Conservation (phyloP, 2,797 vertebrate species). For the Astyanax mexicanus region DNA sequence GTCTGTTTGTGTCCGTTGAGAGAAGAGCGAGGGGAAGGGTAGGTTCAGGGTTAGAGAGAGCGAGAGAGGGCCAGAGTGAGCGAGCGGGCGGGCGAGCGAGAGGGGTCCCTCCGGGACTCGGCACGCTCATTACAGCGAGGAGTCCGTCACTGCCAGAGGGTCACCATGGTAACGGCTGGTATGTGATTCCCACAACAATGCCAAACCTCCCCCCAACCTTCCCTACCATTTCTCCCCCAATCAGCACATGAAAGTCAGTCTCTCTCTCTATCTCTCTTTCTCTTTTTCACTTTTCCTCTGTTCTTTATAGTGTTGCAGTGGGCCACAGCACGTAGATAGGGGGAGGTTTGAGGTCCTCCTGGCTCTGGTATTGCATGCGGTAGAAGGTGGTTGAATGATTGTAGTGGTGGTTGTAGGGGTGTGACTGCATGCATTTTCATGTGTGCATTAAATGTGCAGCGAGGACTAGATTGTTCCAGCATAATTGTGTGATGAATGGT, state of each 20-base stretch:
- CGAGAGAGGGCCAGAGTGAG: slow-evolving; percentile 46
- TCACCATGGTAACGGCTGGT: slow-evolving; percentile 80
- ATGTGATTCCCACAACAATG: slow-evolving; percentile 85
- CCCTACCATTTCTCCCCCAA: slow-evolving; percentile 58
- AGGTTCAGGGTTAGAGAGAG: slow-evolving; percentile 46
- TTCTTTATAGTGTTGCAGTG: slow-evolving; percentile 14
- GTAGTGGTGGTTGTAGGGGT: slow-evolving; percentile 16
- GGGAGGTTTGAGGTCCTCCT: slow-evolving; percentile 2
- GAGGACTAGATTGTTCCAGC: slow-evolving; percentile 54
- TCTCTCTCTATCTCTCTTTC: not conserved
- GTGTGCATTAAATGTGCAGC: slow-evolving; percentile 19
- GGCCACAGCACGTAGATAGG: not conserved
- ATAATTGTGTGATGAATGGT: slow-evolving; percentile 65
- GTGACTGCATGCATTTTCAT: slow-evolving; percentile 28
- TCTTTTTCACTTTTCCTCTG: slow-evolving; percentile 21
- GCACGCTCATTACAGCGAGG: slow-evolving; percentile 79
- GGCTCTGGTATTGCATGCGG: not conserved
- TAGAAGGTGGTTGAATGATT: no score
- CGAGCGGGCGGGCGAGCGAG: slow-evolving; percentile 32
- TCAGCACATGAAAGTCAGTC: slow-evolving; percentile 50
- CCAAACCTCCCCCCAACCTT: slow-evolving; percentile 66
- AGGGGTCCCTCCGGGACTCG: slow-evolving; percentile 74
- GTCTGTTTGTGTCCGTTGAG: slow-evolving; percentile 48
- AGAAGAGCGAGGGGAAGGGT: slow-evolving; percentile 43
- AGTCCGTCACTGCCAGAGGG: slow-evolving; percentile 76